Conservation (phyloP, 2,113 vertebrate species). For the Petroica traversi region DNA sequence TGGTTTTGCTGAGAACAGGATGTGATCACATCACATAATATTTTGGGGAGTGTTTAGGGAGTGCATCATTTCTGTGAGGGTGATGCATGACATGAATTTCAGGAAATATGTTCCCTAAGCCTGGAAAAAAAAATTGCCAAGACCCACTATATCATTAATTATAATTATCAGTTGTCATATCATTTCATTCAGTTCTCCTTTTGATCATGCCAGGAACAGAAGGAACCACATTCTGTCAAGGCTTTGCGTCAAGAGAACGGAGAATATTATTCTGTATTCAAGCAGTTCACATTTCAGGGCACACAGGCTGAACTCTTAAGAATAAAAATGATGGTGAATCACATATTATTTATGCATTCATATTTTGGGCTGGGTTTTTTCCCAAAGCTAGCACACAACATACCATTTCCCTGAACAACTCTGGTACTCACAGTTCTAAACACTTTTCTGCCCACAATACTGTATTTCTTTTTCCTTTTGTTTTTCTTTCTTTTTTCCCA, state of each 20-base stretch:
- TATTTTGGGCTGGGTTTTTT: neutral
- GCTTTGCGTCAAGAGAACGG: neutral
- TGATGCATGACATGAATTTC: neutral
- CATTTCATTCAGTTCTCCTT: neutral
- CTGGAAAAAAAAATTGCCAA: neutral
- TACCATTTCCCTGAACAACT: neutral
- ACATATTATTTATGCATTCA: neutral
- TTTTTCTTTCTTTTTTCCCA: neutral
- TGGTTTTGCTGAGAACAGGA: neutral
- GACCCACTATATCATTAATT: neutral
- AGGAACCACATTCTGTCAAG: neutral
- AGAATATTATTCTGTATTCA: neutral
- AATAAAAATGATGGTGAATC: neutral
- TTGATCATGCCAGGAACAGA: constrained; percentile 1
- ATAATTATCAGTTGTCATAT: neutral
- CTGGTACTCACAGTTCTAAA: neutral
- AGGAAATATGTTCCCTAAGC: neutral
- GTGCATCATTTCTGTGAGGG: neutral
- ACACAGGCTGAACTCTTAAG: neutral
- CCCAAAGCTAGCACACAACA: neutral
- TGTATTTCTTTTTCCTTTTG: neutral
- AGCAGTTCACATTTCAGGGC: neutral
- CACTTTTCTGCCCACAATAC: neutral
- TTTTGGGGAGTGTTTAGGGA: neutral
- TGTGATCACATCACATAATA: neutral